Evolutionary conservation across 2,797 vertebrate species (phyloP).

Genomic region (Clamator glandarius): DNA sequence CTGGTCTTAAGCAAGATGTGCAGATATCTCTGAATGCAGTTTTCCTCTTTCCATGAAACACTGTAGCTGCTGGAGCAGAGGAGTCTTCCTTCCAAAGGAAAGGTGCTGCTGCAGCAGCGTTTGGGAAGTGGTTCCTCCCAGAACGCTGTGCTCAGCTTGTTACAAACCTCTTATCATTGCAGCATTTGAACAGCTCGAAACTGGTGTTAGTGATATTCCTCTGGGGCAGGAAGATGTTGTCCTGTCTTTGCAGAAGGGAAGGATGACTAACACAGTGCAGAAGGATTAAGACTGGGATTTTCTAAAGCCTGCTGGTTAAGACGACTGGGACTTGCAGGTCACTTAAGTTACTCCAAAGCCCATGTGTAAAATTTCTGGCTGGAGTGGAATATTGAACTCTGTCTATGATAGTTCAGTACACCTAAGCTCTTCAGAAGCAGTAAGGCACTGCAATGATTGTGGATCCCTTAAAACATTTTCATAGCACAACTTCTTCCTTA

Average conservation of each 20-base stretch:
- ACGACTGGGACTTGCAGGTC: background rate
- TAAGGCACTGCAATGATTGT: fast-evolving
- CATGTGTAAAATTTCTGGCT: background rate
- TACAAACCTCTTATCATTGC: background rate
- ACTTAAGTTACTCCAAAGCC: background rate
- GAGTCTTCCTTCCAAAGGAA: no score
- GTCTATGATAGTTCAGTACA: fast-evolving
- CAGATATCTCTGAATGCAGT: background rate
- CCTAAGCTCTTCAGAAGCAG: background rate
- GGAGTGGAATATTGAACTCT: fast-evolving
- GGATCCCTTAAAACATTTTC: background rate
- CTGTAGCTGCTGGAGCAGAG: background rate
- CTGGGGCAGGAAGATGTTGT: background rate
- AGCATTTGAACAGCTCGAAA: background rate
- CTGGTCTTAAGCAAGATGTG: background rate
- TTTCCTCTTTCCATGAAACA: background rate
- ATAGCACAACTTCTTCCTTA: background rate
- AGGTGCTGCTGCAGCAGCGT: fast-evolving
- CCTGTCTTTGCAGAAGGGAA: background rate
- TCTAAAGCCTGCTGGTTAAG: background rate
- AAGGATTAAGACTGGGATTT: constrained; percentile 33
- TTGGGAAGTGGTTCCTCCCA: fast-evolving
- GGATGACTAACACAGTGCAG: background rate
- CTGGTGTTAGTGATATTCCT: fast-evolving
- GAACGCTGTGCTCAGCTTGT: background rate